Percentiles rank a stretch among this genome's conserved stretches.
Conservation (phyloP, 2,113 vertebrate species). For the Brachionichthys hirsutus region DNA sequence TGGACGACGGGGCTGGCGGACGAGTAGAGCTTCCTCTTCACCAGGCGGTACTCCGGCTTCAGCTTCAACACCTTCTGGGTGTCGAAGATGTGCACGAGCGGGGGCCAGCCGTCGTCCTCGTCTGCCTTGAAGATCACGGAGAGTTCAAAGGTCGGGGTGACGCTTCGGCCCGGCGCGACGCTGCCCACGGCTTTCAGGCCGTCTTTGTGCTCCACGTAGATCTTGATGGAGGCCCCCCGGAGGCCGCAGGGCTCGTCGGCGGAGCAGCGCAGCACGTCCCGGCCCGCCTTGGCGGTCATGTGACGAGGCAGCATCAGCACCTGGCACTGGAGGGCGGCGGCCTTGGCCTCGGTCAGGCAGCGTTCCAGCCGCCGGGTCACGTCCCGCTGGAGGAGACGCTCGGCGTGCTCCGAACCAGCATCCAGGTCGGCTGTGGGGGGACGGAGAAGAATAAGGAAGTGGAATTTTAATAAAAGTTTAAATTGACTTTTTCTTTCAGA, state of each 20-base stretch:
- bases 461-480: neutral
- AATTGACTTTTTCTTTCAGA: neutral
- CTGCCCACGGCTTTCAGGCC: constrained; percentile 60
- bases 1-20: constrained; percentile 76
- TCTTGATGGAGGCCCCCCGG: constrained; percentile 71
- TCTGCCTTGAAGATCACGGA: constrained; percentile 71
- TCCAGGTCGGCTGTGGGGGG: constrained; percentile 33
- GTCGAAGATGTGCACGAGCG: constrained; percentile 68
- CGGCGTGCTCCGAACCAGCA: constrained; percentile 44
- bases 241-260: constrained; percentile 78
- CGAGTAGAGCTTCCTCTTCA: constrained; percentile 82
- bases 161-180: constrained; percentile 48
- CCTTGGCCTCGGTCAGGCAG: constrained; percentile 73
- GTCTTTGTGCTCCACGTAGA: constrained; percentile 66
- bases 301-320: constrained; percentile 72
- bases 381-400: constrained; percentile 52
- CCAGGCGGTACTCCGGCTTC: constrained; percentile 73
- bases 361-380: constrained; percentile 68
- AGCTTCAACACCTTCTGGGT: constrained; percentile 69
- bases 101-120: constrained; percentile 58
- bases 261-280: constrained; percentile 65
- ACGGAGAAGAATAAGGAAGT: too few relatives aligned
- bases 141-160: constrained; percentile 79
- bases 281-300: constrained; percentile 66
- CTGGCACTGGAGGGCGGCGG: constrained; percentile 65